Base-by-base conservation (phyloP, 35 echinoderm and acorn worm species). In the Antedon bifida region DNA sequence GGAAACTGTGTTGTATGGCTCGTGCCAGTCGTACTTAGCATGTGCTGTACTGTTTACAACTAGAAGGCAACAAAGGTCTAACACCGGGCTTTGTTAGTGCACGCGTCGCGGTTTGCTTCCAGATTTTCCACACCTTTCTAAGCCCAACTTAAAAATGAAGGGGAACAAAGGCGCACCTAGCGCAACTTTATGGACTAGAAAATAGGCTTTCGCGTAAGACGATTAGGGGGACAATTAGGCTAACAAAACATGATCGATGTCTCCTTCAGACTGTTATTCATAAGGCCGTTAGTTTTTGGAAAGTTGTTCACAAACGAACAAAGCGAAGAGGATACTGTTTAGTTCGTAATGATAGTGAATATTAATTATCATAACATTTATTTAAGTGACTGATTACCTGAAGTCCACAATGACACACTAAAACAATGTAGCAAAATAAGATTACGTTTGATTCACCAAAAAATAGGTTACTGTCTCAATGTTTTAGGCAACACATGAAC, bases 21-120 rank as follows among this genome's bases (percentile, higher is more conserved):
- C 51, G 51, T 64, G 51, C 51, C 51, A 64, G 51, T 64, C 51
- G 51, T 64, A 64, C 51, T 64, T 64, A 64, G 51, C 51, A 64
- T 64, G 51, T 64, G 51, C 51, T 64, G 51, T 64, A 12, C 51
- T 64, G 51, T 64, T 64, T 64, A 64, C 51, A 64, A 64, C 19
- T 64, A 44, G 51, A 12, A 64, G 26, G 51, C 51, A 64, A 64
- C 51, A 64, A 64, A 64, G 51, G 51, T 64, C 51, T 64, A 2
- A 1, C 51, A 64, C 51, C 51, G 23, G 51, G 1, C 51, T 64
- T 64, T 64, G 51, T 64, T 64, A 21, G 9, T 26, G 23, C 51
- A 64, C 51, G 51, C 51, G 51, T 21, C 51, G 51, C 51, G 3
- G 51, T 64, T 64, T 64, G 51, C 51, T 64, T 64, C 51, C 51